A percentile compares a stretch with the other conserved stretches of the same genome.
Evolutionary conservation across 2,113 vertebrate genomes (phyloP).

Genomic region (Polypterus bichir): DNA sequence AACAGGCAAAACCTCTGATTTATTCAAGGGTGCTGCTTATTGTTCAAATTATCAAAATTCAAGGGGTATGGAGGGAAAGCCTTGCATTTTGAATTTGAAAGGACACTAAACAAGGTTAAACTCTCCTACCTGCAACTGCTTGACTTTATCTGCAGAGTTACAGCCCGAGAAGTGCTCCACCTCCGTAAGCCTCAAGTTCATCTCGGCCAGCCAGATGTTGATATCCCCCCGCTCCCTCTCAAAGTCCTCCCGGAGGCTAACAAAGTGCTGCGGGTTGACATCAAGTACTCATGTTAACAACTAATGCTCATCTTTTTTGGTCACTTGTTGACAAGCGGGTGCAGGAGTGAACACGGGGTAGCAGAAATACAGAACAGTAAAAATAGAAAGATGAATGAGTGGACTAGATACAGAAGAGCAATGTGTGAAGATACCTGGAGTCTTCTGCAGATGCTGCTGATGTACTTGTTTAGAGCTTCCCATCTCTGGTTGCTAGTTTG

Average conservation of each 20-base stretch:
- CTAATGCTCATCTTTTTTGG: too few species aligned
- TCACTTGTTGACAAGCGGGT: too few species aligned
- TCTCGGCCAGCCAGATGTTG: conserved; percentile 45
- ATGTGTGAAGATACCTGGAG: conserved; percentile 40
- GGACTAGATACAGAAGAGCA: too few species aligned
- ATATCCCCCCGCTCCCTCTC: conserved; percentile 49
- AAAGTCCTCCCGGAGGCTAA: conserved; percentile 53
- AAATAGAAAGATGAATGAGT: background rate
- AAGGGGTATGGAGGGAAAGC: background rate
- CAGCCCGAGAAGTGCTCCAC: conserved; percentile 46
- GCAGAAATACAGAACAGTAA: background rate
- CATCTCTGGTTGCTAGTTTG: conserved; percentile 39
- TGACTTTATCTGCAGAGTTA: conserved; percentile 46
- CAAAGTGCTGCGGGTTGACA: conserved; percentile 40
- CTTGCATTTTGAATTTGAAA: too few species aligned
- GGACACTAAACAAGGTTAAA: too few species aligned
- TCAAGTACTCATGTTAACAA: too few species aligned
- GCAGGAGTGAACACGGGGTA: background rate
- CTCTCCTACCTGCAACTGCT: conserved; percentile 43
- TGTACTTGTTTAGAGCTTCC: conserved; percentile 33
- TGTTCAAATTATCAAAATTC: background rate
- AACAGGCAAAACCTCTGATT: too few species aligned
- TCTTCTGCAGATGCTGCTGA: conserved; percentile 26
- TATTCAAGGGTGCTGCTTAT: too few species aligned
- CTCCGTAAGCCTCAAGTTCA: conserved; percentile 42